Conservation (phyloP, 2,113 vertebrate genomes). For the Mesocricetus auratus region DNA sequence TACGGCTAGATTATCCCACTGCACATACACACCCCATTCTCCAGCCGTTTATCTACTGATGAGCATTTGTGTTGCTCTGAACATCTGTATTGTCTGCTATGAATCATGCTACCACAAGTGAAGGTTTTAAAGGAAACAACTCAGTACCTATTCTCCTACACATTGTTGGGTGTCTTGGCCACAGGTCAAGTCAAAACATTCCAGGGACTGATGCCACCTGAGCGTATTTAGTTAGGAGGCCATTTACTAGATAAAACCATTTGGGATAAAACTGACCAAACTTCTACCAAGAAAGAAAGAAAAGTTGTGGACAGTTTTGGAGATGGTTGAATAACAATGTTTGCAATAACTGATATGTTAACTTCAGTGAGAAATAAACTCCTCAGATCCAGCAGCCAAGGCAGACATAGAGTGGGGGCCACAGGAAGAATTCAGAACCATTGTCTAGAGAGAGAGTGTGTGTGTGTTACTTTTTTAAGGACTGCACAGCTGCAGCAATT, state of each 20-base stretch:
- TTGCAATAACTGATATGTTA: constrained; percentile 86
- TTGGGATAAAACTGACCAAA: constrained; percentile 81
- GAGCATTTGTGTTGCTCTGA: background rate
- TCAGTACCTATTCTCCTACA: background rate
- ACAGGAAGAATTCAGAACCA: constrained; percentile 82
- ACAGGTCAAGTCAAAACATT: constrained; percentile 68
- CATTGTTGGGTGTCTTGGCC: constrained; percentile 52
- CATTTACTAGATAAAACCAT: constrained; percentile 79
- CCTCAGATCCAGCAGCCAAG: constrained; percentile 83
- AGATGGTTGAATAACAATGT: constrained; percentile 79
- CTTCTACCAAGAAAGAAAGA: constrained; percentile 80
- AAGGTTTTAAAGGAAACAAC: background rate
- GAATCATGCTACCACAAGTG: background rate
- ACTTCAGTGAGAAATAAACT: constrained; percentile 79
- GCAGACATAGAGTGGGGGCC: constrained; percentile 73
- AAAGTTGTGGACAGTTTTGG: constrained; percentile 84
- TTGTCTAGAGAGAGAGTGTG: constrained; percentile 82
- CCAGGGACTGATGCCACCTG: constrained; percentile 64
- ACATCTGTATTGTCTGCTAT: background rate
- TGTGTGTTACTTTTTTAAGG: constrained; percentile 64
- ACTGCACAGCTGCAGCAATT: constrained; percentile 87
- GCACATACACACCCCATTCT: background rate
- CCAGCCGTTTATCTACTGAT: background rate
- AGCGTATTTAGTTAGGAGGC: constrained; percentile 72
- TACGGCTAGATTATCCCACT: background rate